Conservation (phyloP, 2,113 vertebrate species). For the Platysteira castanea region DNA sequence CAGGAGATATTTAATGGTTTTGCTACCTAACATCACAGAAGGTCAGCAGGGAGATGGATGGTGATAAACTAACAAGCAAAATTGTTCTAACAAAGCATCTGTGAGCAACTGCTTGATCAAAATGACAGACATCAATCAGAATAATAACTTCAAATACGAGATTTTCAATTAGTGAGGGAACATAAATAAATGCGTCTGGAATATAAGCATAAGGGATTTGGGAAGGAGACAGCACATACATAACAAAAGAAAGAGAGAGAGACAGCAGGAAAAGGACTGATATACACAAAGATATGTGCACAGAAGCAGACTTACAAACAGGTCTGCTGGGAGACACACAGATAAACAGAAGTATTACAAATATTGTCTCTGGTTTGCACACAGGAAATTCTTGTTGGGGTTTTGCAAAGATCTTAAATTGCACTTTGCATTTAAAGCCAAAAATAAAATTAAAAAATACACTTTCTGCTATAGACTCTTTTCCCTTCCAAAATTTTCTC, state of each 20-base stretch:
- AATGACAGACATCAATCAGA: constrained; percentile 84
- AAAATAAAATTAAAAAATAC: neutral
- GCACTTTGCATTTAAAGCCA: neutral
- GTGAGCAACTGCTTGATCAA: constrained; percentile 78
- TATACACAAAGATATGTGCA: constrained; percentile 47
- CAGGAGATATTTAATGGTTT: neutral
- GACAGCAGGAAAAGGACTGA: neutral
- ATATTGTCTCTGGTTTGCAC: neutral
- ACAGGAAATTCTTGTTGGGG: neutral
- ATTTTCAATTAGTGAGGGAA: constrained; percentile 79
- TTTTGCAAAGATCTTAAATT: neutral
- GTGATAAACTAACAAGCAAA: constrained; percentile 73
- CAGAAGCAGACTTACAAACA: constrained; percentile 39
- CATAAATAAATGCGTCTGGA: constrained; percentile 78
- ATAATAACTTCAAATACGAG: constrained; percentile 81
- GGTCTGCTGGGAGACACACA: constrained; percentile 46
- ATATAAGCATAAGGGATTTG: constrained; percentile 76
- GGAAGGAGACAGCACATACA: constrained; percentile 69
- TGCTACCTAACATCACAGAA: constrained; percentile 59
- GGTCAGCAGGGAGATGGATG: constrained; percentile 69
- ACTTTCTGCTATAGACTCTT: neutral
- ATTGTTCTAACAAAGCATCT: constrained; percentile 78
- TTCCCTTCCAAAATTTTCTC: neutral
- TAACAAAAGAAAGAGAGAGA: constrained; percentile 60
- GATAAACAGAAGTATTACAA: constrained; percentile 46